Evolutionary conservation across 2,113 vertebrate genomes (phyloP).

Genomic region (Solea senegalensis): DNA sequence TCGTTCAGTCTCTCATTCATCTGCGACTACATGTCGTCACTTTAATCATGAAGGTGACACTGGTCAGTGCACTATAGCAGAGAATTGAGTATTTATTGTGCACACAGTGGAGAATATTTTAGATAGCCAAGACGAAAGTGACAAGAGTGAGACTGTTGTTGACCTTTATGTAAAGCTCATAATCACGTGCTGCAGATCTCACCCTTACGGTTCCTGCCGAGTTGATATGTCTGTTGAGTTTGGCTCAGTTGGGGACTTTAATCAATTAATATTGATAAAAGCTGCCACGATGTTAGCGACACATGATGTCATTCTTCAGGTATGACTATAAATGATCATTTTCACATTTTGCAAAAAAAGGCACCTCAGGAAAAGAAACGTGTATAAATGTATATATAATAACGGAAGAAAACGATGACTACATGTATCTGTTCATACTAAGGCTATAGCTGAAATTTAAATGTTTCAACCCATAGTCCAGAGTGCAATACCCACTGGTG

Average conservation of each 20-base stretch:
- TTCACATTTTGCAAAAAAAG: no score
- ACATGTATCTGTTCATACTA: conserved; percentile 27
- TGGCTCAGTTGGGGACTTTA: neutral
- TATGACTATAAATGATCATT: no score
- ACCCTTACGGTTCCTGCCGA: no score
- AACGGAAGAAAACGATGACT: conserved; percentile 1
- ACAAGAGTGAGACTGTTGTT: neutral
- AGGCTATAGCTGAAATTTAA: conserved; percentile 47
- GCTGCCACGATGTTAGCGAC: no score
- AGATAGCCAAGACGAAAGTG: neutral
- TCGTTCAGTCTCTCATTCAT: neutral
- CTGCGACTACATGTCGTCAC: neutral
- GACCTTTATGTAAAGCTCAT: no score
- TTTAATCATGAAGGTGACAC: conserved; percentile 4
- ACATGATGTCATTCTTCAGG: no score
- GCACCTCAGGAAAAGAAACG: no score
- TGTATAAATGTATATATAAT: neutral
- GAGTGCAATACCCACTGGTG: conserved; percentile 43
- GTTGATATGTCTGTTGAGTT: neutral
- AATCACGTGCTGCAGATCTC: no score
- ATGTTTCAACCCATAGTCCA: conserved; percentile 55
- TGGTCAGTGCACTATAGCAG: neutral
- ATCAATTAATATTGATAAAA: neutral
- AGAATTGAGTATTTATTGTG: neutral
- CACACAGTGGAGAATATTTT: neutral